These are phyloP conservation scores for Amblyopsis hoosieri DNA, from an alignment of 2,797 vertebrate genomes.

Conservation along the genomic window DNA sequence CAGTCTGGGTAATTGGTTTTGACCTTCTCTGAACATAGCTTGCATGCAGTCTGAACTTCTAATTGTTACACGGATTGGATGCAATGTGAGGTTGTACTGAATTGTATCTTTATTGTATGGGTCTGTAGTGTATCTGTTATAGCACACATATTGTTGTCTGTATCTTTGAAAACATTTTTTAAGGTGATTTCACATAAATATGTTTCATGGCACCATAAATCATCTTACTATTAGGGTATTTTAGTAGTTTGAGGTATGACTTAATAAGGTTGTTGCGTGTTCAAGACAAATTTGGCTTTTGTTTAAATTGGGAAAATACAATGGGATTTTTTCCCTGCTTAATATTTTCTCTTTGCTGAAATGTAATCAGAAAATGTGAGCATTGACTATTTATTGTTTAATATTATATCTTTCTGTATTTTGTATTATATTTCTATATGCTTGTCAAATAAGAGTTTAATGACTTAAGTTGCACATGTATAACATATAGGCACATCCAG, in stretches of 20 bases:
- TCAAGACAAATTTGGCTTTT: constrained; percentile 44
- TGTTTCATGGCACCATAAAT: too few relatives aligned
- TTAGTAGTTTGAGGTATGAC: too few relatives aligned
- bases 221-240: too few relatives aligned
- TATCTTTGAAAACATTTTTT: too few relatives aligned
- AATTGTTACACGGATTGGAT: constrained; percentile 59
- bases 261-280: constrained; percentile 25
- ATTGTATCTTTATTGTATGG: constrained; percentile 7
- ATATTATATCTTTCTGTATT: not conserved
- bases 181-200: too few relatives aligned
- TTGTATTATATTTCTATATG: too few relatives aligned
- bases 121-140: not conserved
- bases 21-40: constrained; percentile 70
- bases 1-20: constrained; percentile 72
- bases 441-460: too few relatives aligned
- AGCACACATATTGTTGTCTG: too few relatives aligned
- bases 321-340: not conserved
- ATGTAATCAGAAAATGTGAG: constrained; percentile 34
- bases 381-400: constrained; percentile 14
- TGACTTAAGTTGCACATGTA: not conserved
- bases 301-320: constrained; percentile 49
- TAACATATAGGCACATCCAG: too few relatives aligned
- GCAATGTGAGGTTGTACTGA: constrained; percentile 28
- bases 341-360: constrained; percentile 22
- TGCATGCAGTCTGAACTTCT: constrained; percentile 41